Percentiles rank a stretch among this genome's conserved stretches.
Conservation (phyloP, 2,113 vertebrate genomes). For the Ramphastos sulfuratus region DNA sequence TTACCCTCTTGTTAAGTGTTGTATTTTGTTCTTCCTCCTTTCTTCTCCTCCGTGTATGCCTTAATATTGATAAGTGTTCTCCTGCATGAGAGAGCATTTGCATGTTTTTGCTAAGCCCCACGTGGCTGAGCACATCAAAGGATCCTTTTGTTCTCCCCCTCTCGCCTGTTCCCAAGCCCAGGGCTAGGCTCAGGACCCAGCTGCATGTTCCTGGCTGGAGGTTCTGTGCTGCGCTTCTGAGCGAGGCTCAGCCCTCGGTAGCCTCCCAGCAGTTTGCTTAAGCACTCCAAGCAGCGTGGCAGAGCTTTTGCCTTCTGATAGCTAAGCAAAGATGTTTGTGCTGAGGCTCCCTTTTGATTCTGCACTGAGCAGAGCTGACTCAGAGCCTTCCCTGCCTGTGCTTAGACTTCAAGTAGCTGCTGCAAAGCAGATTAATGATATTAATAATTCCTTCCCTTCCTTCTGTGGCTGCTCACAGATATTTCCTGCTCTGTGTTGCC, state of each 20-base stretch:
- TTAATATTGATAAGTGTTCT: conserved; percentile 76
- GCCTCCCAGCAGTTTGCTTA: neutral
- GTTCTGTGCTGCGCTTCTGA: neutral
- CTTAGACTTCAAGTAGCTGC: neutral
- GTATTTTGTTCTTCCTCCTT: conserved; percentile 69
- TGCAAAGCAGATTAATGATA: neutral
- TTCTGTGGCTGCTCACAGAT: neutral
- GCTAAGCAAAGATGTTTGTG: neutral
- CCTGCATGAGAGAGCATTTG: conserved; percentile 57
- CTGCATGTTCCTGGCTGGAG: neutral
- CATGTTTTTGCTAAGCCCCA: conserved; percentile 57
- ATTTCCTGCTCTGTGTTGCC: neutral
- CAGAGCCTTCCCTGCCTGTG: neutral
- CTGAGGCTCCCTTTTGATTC: neutral
- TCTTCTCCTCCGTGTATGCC: conserved; percentile 69
- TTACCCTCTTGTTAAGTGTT: conserved; percentile 73
- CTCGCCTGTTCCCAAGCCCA: neutral
- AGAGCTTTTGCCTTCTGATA: neutral
- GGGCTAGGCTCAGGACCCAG: neutral
- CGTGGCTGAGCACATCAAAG: conserved; percentile 63
- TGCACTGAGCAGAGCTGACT: neutral
- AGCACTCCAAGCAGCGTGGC: fast-evolving
- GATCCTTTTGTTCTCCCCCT: conserved; percentile 51
- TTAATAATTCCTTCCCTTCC: neutral
- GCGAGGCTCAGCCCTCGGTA: neutral